phyloP scores from a whole-genome alignment of 2,888 invertebrate genomes.

The Xylota segnis region DNA sequence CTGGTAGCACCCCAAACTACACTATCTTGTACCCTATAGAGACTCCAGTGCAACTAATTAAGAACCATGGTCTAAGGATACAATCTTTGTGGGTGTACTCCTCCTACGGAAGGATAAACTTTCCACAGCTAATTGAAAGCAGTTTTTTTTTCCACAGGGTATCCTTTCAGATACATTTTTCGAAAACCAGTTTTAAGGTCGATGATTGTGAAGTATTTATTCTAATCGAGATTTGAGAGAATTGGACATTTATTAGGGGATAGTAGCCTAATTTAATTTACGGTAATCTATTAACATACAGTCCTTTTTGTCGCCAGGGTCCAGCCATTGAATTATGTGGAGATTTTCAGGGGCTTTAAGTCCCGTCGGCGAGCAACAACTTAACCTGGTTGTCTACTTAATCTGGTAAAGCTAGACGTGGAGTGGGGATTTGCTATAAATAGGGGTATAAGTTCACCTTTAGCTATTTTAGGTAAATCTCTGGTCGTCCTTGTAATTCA shows the following conservation, averaged over 20 bases:
- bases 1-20: not conserved
- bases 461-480: not conserved
- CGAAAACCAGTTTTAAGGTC: not conserved
- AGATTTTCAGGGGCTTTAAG: not conserved
- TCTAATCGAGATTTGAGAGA: not conserved
- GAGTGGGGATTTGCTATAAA: not conserved
- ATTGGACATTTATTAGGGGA: too few species aligned
- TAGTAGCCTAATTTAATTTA: not conserved
- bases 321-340: not conserved
- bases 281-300: not conserved
- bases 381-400: not conserved
- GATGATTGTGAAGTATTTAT: slow-evolving; percentile 1
- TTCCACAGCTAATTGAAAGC: not conserved
- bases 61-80: not conserved
- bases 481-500: not conserved
- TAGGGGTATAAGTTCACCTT: not conserved
- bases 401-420: not conserved
- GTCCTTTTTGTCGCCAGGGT: not conserved
- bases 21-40: not conserved
- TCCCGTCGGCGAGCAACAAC: not conserved
- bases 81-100: not conserved
- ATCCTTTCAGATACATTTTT: not conserved
- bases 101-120: not conserved
- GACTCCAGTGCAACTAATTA: not conserved
- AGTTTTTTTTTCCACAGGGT: not conserved